Evolutionary conservation across 1,140 invertebrate genomes (phyloP), one percentile per base, ranked within the genome.

Genomic region (Asobara japonica): DNA sequence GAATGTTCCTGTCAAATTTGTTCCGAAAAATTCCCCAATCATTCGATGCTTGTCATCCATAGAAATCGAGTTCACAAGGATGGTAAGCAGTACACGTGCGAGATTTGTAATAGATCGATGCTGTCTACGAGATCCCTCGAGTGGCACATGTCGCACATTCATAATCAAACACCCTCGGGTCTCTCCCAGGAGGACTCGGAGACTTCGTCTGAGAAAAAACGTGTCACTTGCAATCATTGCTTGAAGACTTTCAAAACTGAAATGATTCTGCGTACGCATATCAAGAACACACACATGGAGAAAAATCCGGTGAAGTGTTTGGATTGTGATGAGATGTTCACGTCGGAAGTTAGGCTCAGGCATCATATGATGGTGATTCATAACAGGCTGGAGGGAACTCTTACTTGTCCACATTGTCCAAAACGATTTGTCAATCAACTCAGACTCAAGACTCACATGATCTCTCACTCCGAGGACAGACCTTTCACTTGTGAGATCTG

Each of bases 21-120:
- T 22, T 85, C 84, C 0, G 84, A 87, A 61, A 88, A 86, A 69
- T 87, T 88, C 36, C 84, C 86, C 0, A 87, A 87, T 73, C 86
- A 87, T 45, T 88, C 86, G 6, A 87, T 83, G 65, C 78, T 88
- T 0, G 86, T 88, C 2, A 86, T 88, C 56, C 86, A 87, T 13
- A 76, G 86, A 16, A 88, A 88, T 64, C 77, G 86, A 11, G 81
- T 81, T 10, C 86, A 88, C 51, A 87, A 87, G 36, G 86, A 87
- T 61, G 84, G 84, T 0, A 81, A 82, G 18, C 83, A 86, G 33
- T 87, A 83, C 41, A 88, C 86, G 0, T 88, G 86, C 71, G 77
- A 82, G 30, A 87, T 88, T 72, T 87, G 86, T 45, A 88, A 87
- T 38, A 79, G 86, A n/a, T 87, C 86, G 0, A 88, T 88, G 86